Evolutionary conservation across 2,797 vertebrate genomes (phyloP), one percentile per base, ranked within the genome.

Genomic region (Myotis planiceps): DNA sequence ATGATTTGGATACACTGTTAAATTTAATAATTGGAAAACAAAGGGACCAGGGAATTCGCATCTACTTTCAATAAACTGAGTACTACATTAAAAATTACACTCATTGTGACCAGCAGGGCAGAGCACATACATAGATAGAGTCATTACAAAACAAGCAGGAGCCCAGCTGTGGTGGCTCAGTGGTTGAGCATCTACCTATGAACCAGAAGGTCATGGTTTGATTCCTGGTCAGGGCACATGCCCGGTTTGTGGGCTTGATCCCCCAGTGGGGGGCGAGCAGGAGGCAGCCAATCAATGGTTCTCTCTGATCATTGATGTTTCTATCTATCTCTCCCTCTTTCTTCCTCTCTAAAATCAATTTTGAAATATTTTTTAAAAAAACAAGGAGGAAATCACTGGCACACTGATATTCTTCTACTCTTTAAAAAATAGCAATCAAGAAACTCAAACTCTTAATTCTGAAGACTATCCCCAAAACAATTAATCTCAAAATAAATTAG

Each of bases 401-500:
- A 93, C 15, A 58, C 32, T 87, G 76, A 58, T 18, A 58, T 71
- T 68, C 42, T 32, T 88, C 71, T 55, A 25, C 34, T 1, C 8
- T 81, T 66, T 74, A 55, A 95, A 95, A 96, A 86, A 63, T 0
- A 72, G 39, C 51, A 80, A 78, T 83, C 32, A 88, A 92, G 51
- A 76, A 74, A 95, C 51, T 72, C 68, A 76, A 83, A 83, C 39
- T 81, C 66, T 95, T 95, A 78, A 84, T 96, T 78, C 60, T 87
- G 27, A 97, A 82, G 37, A 90, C 49, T 42, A 84, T 53, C 63
- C 75, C 49, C 80, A 39, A 90, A 97, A 96, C 63, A 94, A 94
- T 83, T 89, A 95, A 83, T 93, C 78, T 81, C 76, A 76, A 95
- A 95, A 92, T 87, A 76, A 91, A 88, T 92, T 68, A 58, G 27